Evolutionary conservation across 2,888 invertebrate species (phyloP), one percentile per base, ranked within the genome.

Genomic region (Mellilla xanthometata): DNA sequence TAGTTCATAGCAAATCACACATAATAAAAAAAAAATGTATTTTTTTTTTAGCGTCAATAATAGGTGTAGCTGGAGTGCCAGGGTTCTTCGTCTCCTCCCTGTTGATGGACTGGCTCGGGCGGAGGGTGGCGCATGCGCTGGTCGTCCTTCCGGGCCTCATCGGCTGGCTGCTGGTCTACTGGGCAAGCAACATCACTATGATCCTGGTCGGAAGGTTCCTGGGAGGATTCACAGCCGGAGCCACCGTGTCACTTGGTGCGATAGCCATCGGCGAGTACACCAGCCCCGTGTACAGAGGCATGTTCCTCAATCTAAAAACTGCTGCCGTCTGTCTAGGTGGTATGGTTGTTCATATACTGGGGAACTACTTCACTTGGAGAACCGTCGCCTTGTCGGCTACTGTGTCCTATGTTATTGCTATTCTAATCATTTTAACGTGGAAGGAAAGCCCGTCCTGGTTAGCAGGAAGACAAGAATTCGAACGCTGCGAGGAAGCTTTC

Each of bases 391-490:
- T 71, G 1, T 42, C 66, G 0, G 62, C 64, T 6, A 31, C 65
- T 0, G 33, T 65, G 0, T 69, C 72, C 0, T 41, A 61, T 11
- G 10, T 60, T 0, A 7, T 62, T 1, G 55, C 67, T 2, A 45
- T 73, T 2, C 34, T 60, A 1, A 72, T 69, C 2, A 72, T 91
- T 3, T 59, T 77, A 3, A 80, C 90, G 0, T 72, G 91, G 49
- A 91, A 90, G 0, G 93, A 93, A 68, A 90, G 92, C 6, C 93
- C 93, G 0, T 77, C 82, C n/a, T 93, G 92, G 92, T 61, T 93
- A 26, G 78, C 91, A 0, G 78, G 53, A 1, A 57, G 49, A 12
- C 52, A 52, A 13, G 35, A 54, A 22, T 48, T 34, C 12, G 28
- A 49, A 4, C 42, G 89, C 47, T 91, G 92, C 0, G 77, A 86